Evolutionary conservation across 2,888 invertebrate genomes (phyloP).

Genomic region (Hipparchia sbordonii): DNA sequence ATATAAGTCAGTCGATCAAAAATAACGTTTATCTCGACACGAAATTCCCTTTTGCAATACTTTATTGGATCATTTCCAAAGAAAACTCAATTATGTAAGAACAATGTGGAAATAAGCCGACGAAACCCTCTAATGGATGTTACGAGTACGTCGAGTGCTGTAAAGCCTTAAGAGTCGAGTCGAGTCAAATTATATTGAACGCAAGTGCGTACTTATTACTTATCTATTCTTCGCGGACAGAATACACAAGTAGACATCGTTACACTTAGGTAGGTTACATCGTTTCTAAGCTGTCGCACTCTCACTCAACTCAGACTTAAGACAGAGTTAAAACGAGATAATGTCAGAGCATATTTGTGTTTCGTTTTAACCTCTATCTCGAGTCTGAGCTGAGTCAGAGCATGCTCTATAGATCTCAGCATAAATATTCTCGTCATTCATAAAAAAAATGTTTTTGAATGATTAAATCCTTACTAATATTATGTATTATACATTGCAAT

Average conservation of each 20-base stretch:
- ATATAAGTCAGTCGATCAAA: slow-evolving; percentile 9
- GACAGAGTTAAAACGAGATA: no score
- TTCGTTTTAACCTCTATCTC: no score
- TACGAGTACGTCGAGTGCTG: slow-evolving; percentile 16
- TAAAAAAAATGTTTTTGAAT: no score
- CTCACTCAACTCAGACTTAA: no score
- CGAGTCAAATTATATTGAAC: slow-evolving; percentile 10
- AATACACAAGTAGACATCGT: slow-evolving; percentile 2
- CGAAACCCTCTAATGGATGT: slow-evolving; percentile 26
- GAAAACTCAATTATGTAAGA: slow-evolving; percentile 65
- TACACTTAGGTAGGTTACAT: not conserved
- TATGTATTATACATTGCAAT: no score
- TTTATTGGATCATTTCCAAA: slow-evolving; percentile 68
- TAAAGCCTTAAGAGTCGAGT: slow-evolving; percentile 11
- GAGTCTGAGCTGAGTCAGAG: no score
- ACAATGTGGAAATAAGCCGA: slow-evolving; percentile 54
- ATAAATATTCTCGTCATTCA: no score
- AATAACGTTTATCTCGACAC: slow-evolving; percentile 49
- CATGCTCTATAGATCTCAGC: no score
- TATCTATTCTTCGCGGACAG: slow-evolving; percentile 1
- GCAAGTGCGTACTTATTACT: slow-evolving; percentile 11
- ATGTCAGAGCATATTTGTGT: no score
- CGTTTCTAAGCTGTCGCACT: slow-evolving; percentile 14
- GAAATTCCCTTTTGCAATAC: slow-evolving; percentile 50
- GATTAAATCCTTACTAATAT: no score